Percentiles rank a stretch among this genome's conserved stretches.
These are phyloP conservation scores for Kryphioiulus occultus DNA, from an alignment of 2,888 invertebrate genomes.

Conservation along the genomic window DNA sequence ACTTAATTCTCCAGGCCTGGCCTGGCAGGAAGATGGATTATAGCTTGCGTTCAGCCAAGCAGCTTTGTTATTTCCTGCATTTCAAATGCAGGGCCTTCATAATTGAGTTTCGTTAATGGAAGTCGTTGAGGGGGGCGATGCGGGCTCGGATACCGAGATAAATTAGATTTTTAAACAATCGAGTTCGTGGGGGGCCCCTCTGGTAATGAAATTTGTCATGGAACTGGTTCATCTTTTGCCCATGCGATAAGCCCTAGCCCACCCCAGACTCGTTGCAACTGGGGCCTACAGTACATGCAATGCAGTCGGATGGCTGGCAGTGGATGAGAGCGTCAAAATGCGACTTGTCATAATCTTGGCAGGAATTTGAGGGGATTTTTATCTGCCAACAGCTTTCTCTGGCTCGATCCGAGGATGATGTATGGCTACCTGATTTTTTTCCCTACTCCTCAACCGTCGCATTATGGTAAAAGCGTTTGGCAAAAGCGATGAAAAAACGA, in stretches of 20 bases:
- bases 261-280: not conserved
- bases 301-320: not conserved
- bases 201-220: not conserved
- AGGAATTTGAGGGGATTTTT: not conserved
- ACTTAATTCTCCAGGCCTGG: not conserved
- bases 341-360: not conserved
- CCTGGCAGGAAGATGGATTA: slow-evolving; percentile 15
- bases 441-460: not conserved
- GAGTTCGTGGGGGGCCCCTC: not conserved
- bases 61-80: slow-evolving; percentile 15
- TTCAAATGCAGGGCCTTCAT: not conserved
- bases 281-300: too few species aligned
- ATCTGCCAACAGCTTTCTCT: slow-evolving; percentile 23
- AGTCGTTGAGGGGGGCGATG: not conserved
- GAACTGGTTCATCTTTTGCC: not conserved
- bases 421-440: slow-evolving; percentile 16
- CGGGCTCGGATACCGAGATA: not conserved
- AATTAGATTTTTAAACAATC: slow-evolving; percentile 17
- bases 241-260: not conserved
- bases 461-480: not conserved
- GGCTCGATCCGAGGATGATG: not conserved
- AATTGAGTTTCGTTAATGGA: slow-evolving; percentile 23
- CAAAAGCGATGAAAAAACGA: not conserved
- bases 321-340: not conserved
- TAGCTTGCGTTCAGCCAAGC: not conserved